Evolutionary conservation across 2,797 vertebrate species (phyloP), one percentile per base, ranked within the genome.

Genomic region (Brachymystax lenok): DNA sequence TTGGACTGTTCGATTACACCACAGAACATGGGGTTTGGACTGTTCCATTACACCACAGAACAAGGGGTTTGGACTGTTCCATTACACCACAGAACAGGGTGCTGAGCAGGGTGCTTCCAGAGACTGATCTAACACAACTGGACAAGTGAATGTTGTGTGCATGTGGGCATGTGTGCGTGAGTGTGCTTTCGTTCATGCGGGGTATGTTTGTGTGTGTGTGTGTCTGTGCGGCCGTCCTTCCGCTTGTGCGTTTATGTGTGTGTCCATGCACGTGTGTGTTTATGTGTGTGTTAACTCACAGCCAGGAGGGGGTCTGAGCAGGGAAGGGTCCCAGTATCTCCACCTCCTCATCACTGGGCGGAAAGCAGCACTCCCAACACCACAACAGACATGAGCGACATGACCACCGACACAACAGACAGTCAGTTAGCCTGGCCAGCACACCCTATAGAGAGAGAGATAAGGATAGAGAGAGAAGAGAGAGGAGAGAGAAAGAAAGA

Each of bases 291-390:
- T 46, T 63, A 80, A 95, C 96, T 96, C 89, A 96, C 96, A 96
- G 89, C 96, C 96, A 97, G 73, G 96, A 92, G 50, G 96, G 96
- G 19, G 96, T 96, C 85, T 96, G 96, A 72, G 96, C 95, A 71
- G 96, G 96, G 81, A 97, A 97, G 77, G 96, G 96, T 79, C 96
- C 96, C 88, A 97, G 88, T 79, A 97, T 97, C 87, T 97, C 96
- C 86, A 97, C 95, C 90, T 97, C 96, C 82, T 97, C 96, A 79
- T 96, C 96, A 4, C 88, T 94, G 1, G 94, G 91, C 73, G 94
- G 94, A 86, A 95, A 96, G 79, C 96, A 97, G 91, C 95, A 95
- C 77, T 96, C 95, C 51, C 92, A 96, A 82, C 95, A 96, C 89
- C 95, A 95, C 85, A 94, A 92, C 89, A 94, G 95, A 80, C 95